These are phyloP conservation scores for Myocastor coypus DNA, from an alignment of 2,113 vertebrate species.

Conservation along the genomic window DNA sequence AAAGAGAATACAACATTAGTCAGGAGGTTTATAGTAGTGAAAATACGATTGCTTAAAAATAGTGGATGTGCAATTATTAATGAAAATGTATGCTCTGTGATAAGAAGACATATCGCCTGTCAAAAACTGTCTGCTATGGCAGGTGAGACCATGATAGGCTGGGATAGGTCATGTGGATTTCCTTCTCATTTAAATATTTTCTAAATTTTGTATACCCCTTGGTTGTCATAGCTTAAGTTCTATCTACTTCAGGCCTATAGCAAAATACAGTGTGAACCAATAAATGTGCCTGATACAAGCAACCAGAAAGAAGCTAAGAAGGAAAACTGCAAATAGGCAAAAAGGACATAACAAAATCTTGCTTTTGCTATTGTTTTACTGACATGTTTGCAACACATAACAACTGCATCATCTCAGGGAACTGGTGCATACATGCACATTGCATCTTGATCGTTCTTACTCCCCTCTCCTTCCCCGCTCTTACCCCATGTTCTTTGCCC, in stretches of 20 bases:
- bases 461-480: not conserved
- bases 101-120: not conserved
- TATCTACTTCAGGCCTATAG: not conserved
- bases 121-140: not conserved
- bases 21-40: not conserved
- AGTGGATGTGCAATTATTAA: not conserved
- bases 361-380: not conserved
- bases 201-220: not conserved
- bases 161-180: not conserved
- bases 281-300: not conserved
- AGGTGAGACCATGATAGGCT: not conserved
- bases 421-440: not conserved
- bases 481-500: not conserved
- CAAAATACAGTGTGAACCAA: slow-evolving; percentile 37
- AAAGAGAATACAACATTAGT: not conserved
- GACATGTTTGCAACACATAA: not conserved
- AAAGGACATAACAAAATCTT: not conserved
- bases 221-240: not conserved
- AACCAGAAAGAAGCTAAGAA: not conserved
- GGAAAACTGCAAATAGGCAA: not conserved
- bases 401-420: not conserved
- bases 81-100: not conserved
- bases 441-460: not conserved
- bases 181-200: slow-evolving; percentile 32
- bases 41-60: not conserved